A percentile compares a stretch with the other conserved stretches of the same genome.
Evolutionary conservation across 2,797 vertebrate genomes (phyloP).

Genomic region (Lutjanus argentimaculatus): DNA sequence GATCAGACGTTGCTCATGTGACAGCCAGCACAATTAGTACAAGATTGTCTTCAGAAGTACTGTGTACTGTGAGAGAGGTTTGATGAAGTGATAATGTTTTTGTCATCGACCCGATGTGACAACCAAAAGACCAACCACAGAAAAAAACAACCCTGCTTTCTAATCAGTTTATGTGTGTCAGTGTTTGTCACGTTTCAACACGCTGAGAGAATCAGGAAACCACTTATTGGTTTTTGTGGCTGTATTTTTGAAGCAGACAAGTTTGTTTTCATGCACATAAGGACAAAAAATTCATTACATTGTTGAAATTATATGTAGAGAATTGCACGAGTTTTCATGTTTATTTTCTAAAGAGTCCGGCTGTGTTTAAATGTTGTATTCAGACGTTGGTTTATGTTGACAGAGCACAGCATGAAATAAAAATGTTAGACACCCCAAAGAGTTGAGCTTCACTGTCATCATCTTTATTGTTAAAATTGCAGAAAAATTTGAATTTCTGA

Average conservation of each 20-base stretch:
- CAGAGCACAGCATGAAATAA: background rate
- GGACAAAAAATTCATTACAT: background rate
- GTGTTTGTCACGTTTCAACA: background rate
- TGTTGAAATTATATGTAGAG: background rate
- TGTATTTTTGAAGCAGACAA: background rate
- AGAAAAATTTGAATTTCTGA: background rate
- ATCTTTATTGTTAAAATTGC: background rate
- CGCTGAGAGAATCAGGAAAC: background rate
- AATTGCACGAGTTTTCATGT: background rate
- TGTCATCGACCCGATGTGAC: background rate
- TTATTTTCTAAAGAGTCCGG: background rate
- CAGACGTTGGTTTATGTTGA: background rate
- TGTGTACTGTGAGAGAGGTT: background rate
- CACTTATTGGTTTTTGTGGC: background rate
- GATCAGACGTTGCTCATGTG: conserved; percentile 1
- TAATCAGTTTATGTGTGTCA: background rate
- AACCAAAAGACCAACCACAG: background rate
- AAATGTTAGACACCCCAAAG: background rate
- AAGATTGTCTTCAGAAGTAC: background rate
- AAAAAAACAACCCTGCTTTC: background rate
- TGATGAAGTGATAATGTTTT: background rate
- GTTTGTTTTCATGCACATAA: background rate
- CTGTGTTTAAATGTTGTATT: background rate
- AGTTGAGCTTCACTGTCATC: too few species aligned
- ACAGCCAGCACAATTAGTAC: background rate